Evolutionary conservation across 2,888 invertebrate species (phyloP), one percentile per base, ranked within the genome.

Genomic region (Leptopterna dolabrata): DNA sequence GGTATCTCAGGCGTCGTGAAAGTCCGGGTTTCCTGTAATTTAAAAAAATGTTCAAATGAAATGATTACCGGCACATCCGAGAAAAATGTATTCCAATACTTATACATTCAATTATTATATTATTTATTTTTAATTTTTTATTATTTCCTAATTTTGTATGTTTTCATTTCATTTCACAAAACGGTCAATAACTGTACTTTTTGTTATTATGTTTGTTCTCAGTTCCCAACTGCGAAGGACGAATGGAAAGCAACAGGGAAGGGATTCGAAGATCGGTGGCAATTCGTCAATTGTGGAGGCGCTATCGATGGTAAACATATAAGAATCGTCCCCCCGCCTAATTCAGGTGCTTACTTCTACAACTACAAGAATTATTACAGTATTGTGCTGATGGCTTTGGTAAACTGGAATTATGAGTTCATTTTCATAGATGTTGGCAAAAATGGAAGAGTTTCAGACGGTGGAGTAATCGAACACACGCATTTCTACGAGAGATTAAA

Each of bases 291-390:
- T 29, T 89, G 89, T 71, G 81, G 81, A 7, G 89, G 47, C 89
- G n/a, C n/a, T n/a, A n/a, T n/a, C n/a, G n/a, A n/a, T n/a, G n/a
- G n/a, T n/a, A n/a, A n/a, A n/a, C n/a, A 89, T 71, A 70, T 89
- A 9, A 14, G 86, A n/a, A 90, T 90, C 63, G 36, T 70, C 13
- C 80, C 82, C n/a, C 90, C 90, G 7, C 87, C 87, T 13, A 71
- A 88, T 41, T 87, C 89, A 47, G 89, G 89, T 13, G 78, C 88
- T 70, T n/a, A 36, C 0, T 90, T 81, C 51, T 88, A 87, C 84
- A 89, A 90, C 86, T 90, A 89, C 55, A 89, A 90, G 76, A 81
- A 87, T 16, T 87, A 70, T 76, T 89, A 85, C 63, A 88, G 89
- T 55, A 87, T 90, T 36, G 87, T 89, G 13, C 71, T 90, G 30